These are phyloP conservation scores for Acleris emargana DNA, from an alignment of 2,888 invertebrate species.

Conservation along the genomic window DNA sequence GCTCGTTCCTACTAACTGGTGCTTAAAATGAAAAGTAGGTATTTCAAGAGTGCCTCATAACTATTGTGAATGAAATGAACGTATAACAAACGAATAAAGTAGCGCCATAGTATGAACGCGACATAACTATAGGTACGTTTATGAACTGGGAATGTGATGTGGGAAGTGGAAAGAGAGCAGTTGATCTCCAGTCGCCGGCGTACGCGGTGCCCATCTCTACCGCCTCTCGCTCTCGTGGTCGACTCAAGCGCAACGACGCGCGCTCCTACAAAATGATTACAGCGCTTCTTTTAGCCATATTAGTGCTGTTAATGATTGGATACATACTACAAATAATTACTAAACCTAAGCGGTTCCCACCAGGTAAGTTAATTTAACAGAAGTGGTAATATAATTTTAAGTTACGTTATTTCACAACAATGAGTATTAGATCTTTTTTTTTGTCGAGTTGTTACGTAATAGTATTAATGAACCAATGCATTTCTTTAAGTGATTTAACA, in stretches of 20 bases:
- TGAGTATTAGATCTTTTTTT: slow-evolving; percentile 4
- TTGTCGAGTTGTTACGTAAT: slow-evolving; percentile 18
- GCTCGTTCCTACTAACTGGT: too few species aligned
- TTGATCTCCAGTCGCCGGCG: slow-evolving; percentile 26
- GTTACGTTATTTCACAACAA: slow-evolving; percentile 22
- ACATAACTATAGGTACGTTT: not conserved
- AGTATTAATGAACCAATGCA: not conserved
- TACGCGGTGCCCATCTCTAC: slow-evolving; percentile 2
- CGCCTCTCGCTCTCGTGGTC: slow-evolving; percentile 1
- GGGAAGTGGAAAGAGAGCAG: slow-evolving; percentile 28
- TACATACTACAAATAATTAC: slow-evolving; percentile 29
- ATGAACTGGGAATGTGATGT: slow-evolving; percentile 9
- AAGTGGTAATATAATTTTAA: not conserved
- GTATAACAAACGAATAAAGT: not conserved
- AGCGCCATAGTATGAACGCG: not conserved
- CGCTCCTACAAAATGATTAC: slow-evolving; percentile 34
- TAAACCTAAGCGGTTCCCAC: slow-evolving; percentile 34
- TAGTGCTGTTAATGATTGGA: slow-evolving; percentile 34
- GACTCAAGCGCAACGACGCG: slow-evolving; percentile 29
- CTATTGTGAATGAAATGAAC: not conserved
- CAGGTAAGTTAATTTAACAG: slow-evolving; percentile 26
- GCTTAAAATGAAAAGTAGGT: too few species aligned
- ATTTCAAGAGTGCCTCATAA: not conserved
- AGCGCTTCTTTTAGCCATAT: slow-evolving; percentile 32
- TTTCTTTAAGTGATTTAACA: not conserved